A percentile compares a stretch with the other conserved stretches of the same genome.
Evolutionary conservation across 2,888 invertebrate species (phyloP).

Genomic region (Mythimna vitellina): DNA sequence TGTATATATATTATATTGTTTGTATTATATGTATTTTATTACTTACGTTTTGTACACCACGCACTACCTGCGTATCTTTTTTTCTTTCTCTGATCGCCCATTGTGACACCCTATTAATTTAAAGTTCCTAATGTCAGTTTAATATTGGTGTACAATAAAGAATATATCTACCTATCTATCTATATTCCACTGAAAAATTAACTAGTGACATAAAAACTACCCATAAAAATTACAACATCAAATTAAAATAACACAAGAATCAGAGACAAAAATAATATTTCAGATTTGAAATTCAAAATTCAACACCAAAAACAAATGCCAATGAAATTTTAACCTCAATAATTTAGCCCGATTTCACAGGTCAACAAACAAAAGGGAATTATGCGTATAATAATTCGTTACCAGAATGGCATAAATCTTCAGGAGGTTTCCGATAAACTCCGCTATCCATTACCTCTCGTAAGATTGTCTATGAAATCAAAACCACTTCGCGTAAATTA

Average conservation of each 20-base stretch:
- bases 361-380: slow-evolving; percentile 67
- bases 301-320: slow-evolving; percentile 8
- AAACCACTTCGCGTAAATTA: neutral
- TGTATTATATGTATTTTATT: too few relatives aligned
- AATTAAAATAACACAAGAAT: neutral
- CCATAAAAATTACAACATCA: neutral
- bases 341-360: slow-evolving; percentile 50
- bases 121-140: too few relatives aligned
- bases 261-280: neutral
- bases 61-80: too few relatives aligned
- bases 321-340: slow-evolving; percentile 32
- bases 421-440: slow-evolving; percentile 64
- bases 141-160: too few relatives aligned
- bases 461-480: neutral
- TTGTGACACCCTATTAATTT: too few relatives aligned
- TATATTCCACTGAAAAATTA: too few relatives aligned
- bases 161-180: too few relatives aligned
- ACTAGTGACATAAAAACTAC: too few relatives aligned
- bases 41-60: too few relatives aligned
- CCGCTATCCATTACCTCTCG: slow-evolving; percentile 69
- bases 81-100: too few relatives aligned
- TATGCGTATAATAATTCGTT: slow-evolving; percentile 70
- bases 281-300: neutral
- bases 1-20: too few relatives aligned
- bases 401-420: slow-evolving; percentile 70